These are phyloP conservation scores for Blennius ocellaris DNA, from an alignment of 2,113 vertebrate genomes.

Conservation along the genomic window DNA sequence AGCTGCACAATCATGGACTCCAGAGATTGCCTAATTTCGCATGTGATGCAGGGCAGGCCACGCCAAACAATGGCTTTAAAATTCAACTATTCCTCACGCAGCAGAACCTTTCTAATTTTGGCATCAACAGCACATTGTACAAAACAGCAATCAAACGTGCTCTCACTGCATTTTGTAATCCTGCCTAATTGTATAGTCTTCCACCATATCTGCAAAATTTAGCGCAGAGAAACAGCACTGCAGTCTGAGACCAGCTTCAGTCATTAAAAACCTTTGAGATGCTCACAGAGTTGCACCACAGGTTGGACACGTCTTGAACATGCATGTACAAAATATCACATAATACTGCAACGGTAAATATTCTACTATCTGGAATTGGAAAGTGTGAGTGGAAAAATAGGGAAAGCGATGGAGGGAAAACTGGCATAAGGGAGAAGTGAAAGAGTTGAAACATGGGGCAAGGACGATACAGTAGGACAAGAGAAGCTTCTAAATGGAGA, in stretches of 20 bases:
- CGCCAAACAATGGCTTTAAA: conserved; percentile 29
- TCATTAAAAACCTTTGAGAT: neutral
- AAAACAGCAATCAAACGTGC: conserved; percentile 43
- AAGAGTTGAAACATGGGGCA: neutral
- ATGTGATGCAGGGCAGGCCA: conserved; percentile 28
- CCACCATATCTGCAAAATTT: conserved; percentile 11
- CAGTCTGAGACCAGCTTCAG: neutral
- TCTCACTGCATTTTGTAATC: conserved; percentile 31
- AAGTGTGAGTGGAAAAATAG: neutral
- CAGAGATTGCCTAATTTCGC: conserved; percentile 27
- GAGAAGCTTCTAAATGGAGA: conserved; percentile 15
- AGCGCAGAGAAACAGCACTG: neutral
- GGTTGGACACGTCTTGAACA: neutral
- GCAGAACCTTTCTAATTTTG: conserved; percentile 30
- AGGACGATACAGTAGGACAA: conserved; percentile 1
- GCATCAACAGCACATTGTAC: conserved; percentile 42
- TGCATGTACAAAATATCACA: neutral
- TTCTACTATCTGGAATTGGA: neutral
- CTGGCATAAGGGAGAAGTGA: neutral
- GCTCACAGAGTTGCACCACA: neutral
- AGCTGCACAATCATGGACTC: conserved; percentile 41
- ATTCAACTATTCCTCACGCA: conserved; percentile 40
- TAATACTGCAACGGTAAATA: conserved; percentile 17
- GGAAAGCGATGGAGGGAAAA: neutral
- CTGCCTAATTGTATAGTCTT: conserved; percentile 20